Evolutionary conservation across 2,113 vertebrate genomes (phyloP).

Genomic region (Chionomys nivalis): DNA sequence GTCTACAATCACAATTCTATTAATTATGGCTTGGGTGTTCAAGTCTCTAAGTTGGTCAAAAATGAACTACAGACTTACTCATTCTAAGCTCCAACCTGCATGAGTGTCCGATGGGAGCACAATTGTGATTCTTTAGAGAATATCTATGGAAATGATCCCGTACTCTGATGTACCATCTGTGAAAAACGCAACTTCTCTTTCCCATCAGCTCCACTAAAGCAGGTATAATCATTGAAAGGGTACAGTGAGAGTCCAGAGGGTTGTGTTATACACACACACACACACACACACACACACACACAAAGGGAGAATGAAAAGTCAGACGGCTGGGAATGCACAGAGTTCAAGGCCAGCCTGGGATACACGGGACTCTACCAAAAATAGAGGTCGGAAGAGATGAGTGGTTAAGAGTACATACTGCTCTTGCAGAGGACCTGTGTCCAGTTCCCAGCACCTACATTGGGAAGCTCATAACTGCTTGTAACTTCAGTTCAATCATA

Average conservation of each 20-base stretch:
- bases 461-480: neutral
- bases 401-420: neutral
- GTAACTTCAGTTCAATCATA: neutral
- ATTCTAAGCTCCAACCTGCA: neutral
- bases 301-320: neutral
- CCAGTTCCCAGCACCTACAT: neutral
- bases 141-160: neutral
- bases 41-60: neutral
- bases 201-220: neutral
- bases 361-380: neutral
- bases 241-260: neutral
- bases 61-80: neutral
- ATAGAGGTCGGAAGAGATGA: neutral
- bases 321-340: neutral
- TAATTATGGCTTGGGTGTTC: neutral
- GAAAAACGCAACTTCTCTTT: neutral
- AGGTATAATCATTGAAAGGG: neutral
- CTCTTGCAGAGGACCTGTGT: neutral
- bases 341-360: neutral
- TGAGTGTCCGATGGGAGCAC: neutral
- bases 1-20: neutral
- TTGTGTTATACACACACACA: no score
- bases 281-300: no score
- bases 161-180: neutral
- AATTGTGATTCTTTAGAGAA: constrained; percentile 8